These are phyloP conservation scores for Polymixis flavicincta DNA, from an alignment of 2,888 invertebrate species.

Conservation along the genomic window DNA sequence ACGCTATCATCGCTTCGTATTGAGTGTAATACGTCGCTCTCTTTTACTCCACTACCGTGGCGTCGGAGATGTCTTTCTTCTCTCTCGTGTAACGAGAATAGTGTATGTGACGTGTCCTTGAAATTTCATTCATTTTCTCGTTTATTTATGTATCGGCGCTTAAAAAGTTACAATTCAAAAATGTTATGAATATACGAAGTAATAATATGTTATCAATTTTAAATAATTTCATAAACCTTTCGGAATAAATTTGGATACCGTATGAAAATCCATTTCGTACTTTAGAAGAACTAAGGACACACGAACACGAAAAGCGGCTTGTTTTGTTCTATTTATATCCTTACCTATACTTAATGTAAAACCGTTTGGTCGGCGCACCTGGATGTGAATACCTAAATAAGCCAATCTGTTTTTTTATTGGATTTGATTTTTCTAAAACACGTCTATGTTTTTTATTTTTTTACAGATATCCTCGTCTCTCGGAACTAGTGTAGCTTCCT, in stretches of 20 bases:
- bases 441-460: not conserved
- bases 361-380: constrained; percentile 3
- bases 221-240: not conserved
- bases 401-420: not conserved
- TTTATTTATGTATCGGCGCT: not conserved
- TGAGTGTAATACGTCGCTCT: not conserved
- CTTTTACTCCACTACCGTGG: not conserved
- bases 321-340: not conserved
- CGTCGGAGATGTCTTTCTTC: not conserved
- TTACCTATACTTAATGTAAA: no score
- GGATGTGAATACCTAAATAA: not conserved
- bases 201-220: not conserved
- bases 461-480: not conserved
- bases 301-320: not conserved
- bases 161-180: not conserved
- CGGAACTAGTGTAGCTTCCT: not conserved
- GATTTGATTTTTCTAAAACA: not conserved
- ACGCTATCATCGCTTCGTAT: not conserved
- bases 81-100: constrained; percentile 9
- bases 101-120: constrained; percentile 1
- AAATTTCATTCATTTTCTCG: not conserved
- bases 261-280: not conserved
- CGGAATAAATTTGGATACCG: not conserved
- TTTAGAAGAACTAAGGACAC: not conserved
- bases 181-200: not conserved